Base-by-base conservation (phyloP, 2,888 invertebrate species). In the Kuschelorhynchus macadamiae region DNA sequence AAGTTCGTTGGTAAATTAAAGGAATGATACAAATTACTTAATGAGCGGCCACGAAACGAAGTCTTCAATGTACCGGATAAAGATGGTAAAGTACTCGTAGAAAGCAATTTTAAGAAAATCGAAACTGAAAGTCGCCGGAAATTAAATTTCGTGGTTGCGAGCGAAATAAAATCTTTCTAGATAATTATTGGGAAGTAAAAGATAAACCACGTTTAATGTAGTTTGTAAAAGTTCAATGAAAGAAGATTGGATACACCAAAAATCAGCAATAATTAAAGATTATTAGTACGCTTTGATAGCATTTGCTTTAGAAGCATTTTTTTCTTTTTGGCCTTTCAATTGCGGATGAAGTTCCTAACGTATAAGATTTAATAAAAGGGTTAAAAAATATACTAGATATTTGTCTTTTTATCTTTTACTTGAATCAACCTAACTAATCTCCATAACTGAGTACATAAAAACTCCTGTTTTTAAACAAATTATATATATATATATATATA, bases 201-300 rank as follows among this genome's bases (percentile, higher is more conserved):
- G 61, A 61, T 61, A 61, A 61, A 61, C 50, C 61, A 61, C 53
- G 52, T 62, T 53, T 62, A 53, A 62, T 55, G 36, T 21, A 46
- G 42, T 63, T 63, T 55, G 47, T 14, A 55, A 21, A n/a, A 44
- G 63, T 47, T 46, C 39, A 55, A 63, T 47, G 55, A 47, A 55
- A 63, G 55, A 63, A 63, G 55, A 63, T 55, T 55, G 52, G 53
- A 62, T 62, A 53, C 36, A 53, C 32, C 44, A 53, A 62, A 33
- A 53, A 53, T 62, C 62, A 53, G 55, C 63, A 63, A 42, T 63
- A 63, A 63, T 63, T 63, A 47, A 25, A 63, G 55, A 52, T 55
- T 55, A 55, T 62, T 62, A 62, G 44, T 53, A 21, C 42, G 42
- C 52, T 32, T 63, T 49, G 25, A 46, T 63, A 55, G 46, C 46